phyloP scores from a whole-genome alignment of 2,797 vertebrate species.

The Siniperca undulata region DNA sequence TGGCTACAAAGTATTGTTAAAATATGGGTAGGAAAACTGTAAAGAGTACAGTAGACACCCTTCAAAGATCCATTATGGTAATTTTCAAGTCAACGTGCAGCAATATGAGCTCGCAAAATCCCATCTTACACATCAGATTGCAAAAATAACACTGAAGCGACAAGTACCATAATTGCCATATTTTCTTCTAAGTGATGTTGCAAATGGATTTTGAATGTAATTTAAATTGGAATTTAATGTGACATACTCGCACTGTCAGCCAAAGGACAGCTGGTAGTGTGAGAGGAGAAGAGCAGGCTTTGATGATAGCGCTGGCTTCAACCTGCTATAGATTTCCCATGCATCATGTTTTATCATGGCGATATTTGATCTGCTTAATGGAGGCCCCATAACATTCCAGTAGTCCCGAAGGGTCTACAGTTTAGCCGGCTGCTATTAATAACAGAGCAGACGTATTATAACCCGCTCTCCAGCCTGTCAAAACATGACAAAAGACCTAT shows the following conservation, averaged over 20 bases:
- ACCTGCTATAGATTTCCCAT: slow-evolving; percentile 46
- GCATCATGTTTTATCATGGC: slow-evolving; percentile 51
- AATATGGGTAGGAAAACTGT: not conserved
- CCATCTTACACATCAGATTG: not conserved
- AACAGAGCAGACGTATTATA: slow-evolving; percentile 27
- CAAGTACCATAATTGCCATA: not conserved
- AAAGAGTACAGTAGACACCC: not conserved
- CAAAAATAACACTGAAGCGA: not conserved
- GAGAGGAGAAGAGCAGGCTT: slow-evolving; percentile 20
- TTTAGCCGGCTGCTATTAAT: slow-evolving; percentile 35
- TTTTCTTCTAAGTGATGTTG: slow-evolving; percentile 24
- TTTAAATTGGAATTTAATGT: slow-evolving; percentile 28
- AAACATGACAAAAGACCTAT: slow-evolving; percentile 15
- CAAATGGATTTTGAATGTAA: slow-evolving; percentile 38
- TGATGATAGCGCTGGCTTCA: slow-evolving; percentile 32
- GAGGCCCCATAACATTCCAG: slow-evolving; percentile 2
- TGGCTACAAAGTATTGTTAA: not conserved
- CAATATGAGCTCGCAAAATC: not conserved
- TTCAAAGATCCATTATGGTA: not conserved
- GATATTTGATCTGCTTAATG: slow-evolving; percentile 58
- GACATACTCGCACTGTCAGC: slow-evolving; percentile 24
- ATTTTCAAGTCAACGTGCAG: not conserved
- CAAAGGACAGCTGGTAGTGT: slow-evolving; percentile 16
- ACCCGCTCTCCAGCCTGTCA: slow-evolving; percentile 21
- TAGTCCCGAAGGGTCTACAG: not conserved